Evolutionary conservation across 2,888 invertebrate species (phyloP).

Genomic region (Melanostoma mellinum): DNA sequence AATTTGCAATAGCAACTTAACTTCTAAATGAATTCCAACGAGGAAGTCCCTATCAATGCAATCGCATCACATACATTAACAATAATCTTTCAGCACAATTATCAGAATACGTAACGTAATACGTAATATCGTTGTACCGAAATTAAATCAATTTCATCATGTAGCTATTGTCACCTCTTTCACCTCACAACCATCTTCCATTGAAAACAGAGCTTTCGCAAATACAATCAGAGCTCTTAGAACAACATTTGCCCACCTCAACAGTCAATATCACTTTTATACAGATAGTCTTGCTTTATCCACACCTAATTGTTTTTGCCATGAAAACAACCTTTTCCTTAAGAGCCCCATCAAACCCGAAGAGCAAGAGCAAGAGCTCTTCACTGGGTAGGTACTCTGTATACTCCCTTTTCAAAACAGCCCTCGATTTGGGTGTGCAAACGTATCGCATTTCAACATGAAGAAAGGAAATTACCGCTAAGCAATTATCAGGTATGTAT

Average conservation of each 20-base stretch:
- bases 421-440: conserved; percentile 1
- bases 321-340: conserved; percentile 20
- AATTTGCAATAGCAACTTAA: too few species aligned
- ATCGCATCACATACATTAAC: too few species aligned
- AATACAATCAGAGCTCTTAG: conserved; percentile 31
- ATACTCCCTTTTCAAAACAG: background rate
- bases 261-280: conserved; percentile 44
- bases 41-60: too few species aligned
- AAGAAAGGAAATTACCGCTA: conserved; percentile 66
- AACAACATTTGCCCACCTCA: conserved; percentile 10
- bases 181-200: too few species aligned
- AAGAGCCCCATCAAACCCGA: conserved; percentile 26
- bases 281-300: conserved; percentile 53
- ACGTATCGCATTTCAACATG: conserved; percentile 39
- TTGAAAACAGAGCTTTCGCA: conserved; percentile 2
- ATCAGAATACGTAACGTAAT: too few species aligned
- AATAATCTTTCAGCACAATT: too few species aligned
- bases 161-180: too few species aligned
- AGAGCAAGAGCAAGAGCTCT: conserved; percentile 27
- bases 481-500: conserved; percentile 70
- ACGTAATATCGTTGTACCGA: too few species aligned
- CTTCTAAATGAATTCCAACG: too few species aligned
- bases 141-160: too few species aligned
- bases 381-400: conserved; percentile 10
- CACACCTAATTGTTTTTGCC: conserved; percentile 67